phyloP scores from a whole-genome alignment of 1,140 invertebrate genomes.

The Andricus grossulariae region DNA sequence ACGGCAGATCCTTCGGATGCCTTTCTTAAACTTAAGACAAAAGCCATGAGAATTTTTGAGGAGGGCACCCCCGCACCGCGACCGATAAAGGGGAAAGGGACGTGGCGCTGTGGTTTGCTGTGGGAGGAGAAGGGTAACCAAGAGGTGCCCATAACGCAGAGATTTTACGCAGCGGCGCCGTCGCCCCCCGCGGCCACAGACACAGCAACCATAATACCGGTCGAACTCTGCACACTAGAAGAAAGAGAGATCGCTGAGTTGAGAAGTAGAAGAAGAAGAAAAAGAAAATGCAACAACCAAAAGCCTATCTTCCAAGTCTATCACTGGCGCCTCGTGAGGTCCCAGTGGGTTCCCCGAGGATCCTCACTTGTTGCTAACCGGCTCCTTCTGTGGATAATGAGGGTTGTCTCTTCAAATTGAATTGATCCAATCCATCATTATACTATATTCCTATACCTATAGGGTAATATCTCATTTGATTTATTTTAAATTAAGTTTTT shows the following conservation, averaged over 20 bases:
- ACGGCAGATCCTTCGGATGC: constrained; percentile 60
- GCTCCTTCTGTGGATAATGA: neutral
- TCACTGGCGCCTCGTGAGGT: constrained; percentile 57
- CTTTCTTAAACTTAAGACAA: constrained; percentile 66
- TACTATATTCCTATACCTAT: no score
- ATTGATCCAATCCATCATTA: no score
- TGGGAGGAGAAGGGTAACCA: constrained; percentile 36
- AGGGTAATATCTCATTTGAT: no score
- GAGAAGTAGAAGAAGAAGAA: constrained; percentile 14
- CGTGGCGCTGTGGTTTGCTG: constrained; percentile 39
- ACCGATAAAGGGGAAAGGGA: constrained; percentile 52
- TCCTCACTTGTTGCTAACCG: neutral
- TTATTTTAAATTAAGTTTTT: no score
- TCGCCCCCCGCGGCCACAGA: constrained; percentile 76
- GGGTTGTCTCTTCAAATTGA: no score
- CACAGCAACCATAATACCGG: constrained; percentile 71
- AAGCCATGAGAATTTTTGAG: constrained; percentile 67
- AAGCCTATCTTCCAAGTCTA: constrained; percentile 47
- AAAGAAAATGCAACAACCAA: constrained; percentile 24
- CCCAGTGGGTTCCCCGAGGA: constrained; percentile 28
- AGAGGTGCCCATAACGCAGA: constrained; percentile 69
- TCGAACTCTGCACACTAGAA: constrained; percentile 49
- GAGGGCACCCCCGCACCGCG: constrained; percentile 53
- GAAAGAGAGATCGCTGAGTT: constrained; percentile 33
- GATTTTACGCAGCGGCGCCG: constrained; percentile 75